phyloP scores from a whole-genome alignment of 1,140 invertebrate species.

The Diplogasteroides magnus region DNA sequence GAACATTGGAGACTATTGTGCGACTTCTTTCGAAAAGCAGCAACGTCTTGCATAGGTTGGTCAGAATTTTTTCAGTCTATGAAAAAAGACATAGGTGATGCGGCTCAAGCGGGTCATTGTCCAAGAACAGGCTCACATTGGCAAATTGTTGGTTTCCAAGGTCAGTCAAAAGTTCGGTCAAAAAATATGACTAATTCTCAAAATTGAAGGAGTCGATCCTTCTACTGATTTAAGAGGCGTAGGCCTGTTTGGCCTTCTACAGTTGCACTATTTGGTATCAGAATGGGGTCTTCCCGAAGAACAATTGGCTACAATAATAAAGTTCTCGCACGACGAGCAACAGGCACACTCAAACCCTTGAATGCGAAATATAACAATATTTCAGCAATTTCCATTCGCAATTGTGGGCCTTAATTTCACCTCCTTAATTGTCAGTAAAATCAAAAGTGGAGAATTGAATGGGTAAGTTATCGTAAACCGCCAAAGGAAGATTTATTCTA shows the following conservation, averaged over 20 bases:
- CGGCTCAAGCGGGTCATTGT: too few species aligned
- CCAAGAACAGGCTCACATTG: slow-evolving; percentile 11
- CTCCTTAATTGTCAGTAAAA: background rate
- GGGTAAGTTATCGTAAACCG: background rate
- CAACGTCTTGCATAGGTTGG: background rate
- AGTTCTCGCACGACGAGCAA: slow-evolving; percentile 3
- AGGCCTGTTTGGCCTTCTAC: slow-evolving; percentile 12
- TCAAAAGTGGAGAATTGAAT: background rate
- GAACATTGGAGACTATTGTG: slow-evolving; percentile 9
- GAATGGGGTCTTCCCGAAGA: slow-evolving; percentile 4
- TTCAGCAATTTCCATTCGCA: slow-evolving; percentile 15
- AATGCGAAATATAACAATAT: background rate
- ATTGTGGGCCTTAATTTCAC: slow-evolving; percentile 15
- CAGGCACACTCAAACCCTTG: background rate
- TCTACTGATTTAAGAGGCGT: slow-evolving; percentile 15
- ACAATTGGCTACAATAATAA: background rate
- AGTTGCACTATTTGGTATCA: slow-evolving; percentile 9
- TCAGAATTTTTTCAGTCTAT: background rate
- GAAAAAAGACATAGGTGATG: too few species aligned
- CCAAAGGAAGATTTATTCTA: background rate
- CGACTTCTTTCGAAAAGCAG: slow-evolving; percentile 15
- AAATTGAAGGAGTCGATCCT: slow-evolving; percentile 6
- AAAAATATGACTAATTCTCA: background rate
- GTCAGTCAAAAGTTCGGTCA: background rate
- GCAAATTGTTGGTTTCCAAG: slow-evolving; percentile 20